These are phyloP conservation scores for Picathartes gymnocephalus DNA, from an alignment of 2,113 vertebrate species.

Conservation along the genomic window DNA sequence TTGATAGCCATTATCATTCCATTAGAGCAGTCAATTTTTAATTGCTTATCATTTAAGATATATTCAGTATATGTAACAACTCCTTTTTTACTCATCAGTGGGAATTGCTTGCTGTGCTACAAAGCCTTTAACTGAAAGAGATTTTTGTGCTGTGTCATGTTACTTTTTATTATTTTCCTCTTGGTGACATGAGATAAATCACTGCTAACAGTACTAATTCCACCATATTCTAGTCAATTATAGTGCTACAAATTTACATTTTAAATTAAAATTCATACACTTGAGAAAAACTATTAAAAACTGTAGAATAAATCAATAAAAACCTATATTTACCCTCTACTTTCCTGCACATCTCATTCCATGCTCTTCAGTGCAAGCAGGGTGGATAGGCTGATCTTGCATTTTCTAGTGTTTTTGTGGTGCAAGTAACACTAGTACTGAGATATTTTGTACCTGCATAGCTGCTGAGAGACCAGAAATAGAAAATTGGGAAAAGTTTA, in stretches of 20 bases:
- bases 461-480: neutral
- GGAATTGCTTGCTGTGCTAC: neutral
- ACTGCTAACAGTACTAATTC: neutral
- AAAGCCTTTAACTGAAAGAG: neutral
- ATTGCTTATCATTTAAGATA: neutral
- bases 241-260: neutral
- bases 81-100: neutral
- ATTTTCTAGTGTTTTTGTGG: neutral
- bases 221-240: neutral
- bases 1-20: neutral
- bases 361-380: neutral
- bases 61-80: neutral
- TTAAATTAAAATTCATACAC: neutral
- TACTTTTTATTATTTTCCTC: neutral
- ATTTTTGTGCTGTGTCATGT: neutral
- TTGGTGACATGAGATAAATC: neutral
- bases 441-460: neutral
- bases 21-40: constrained; percentile 10
- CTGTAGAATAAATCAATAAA: neutral
- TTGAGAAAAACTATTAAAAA: neutral
- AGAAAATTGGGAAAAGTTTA: neutral
- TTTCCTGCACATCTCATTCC: neutral
- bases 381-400: neutral
- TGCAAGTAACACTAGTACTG: neutral
- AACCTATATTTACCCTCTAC: rapidly evolving